Evolutionary conservation across 2,797 vertebrate genomes (phyloP).

Genomic region (Kryptopterus vitreolus): DNA sequence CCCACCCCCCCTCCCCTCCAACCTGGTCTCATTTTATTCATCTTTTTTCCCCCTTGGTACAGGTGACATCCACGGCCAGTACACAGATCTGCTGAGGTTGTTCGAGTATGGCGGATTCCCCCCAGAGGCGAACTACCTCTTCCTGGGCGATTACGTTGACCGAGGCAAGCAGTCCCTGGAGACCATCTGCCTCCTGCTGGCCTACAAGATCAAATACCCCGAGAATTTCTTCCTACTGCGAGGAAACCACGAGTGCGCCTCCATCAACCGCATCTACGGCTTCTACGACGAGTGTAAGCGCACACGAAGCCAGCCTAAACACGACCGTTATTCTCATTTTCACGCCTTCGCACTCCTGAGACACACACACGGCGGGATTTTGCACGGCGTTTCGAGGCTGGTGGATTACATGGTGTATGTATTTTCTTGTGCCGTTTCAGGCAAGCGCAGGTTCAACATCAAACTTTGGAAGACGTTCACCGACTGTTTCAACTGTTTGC

Average conservation of each 20-base stretch:
- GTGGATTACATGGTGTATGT: not conserved
- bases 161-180: conserved; percentile 94
- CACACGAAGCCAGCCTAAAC: not conserved
- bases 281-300: conserved; percentile 94
- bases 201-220: conserved; percentile 98
- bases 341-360: not conserved
- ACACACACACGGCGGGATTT: no score
- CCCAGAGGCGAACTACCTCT: conserved; percentile 95
- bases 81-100: conserved; percentile 91
- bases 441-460: conserved; percentile 95
- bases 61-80: conserved; percentile 98
- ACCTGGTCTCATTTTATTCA: not conserved
- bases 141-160: conserved; percentile 95
- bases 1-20: not conserved
- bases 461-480: conserved; percentile 98
- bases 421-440: conserved; percentile 61
- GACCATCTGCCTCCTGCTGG: conserved; percentile 94
- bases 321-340: not conserved
- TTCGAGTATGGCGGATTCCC: conserved; percentile 97
- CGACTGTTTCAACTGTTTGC: conserved; percentile 95
- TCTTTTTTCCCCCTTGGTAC: not conserved
- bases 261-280: conserved; percentile 97
- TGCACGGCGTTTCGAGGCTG: no score
- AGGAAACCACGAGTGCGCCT: conserved; percentile 95
- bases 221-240: conserved; percentile 97